Base-by-base conservation (phyloP, 2,113 vertebrate species). In the Panthera tigris region DNA sequence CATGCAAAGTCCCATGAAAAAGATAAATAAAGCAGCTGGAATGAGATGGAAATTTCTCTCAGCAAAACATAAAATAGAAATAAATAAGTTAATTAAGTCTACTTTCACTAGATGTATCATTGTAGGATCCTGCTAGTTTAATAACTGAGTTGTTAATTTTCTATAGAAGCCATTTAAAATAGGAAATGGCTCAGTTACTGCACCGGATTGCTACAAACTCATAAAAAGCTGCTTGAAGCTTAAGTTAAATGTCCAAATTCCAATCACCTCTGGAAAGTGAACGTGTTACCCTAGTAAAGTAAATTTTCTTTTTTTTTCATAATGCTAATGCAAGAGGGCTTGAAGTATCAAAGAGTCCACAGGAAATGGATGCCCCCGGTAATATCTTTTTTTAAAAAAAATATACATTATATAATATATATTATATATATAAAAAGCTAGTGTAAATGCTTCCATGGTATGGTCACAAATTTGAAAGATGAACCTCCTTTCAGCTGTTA, bases 161-260 rank as follows among this genome's bases (percentile, higher is more conserved):
- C 98, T 98, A 98, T 97, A 98, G 98, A 98, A 98, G 99, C 99
- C 99, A 99, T 99, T 98, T 98, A 98, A 98, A 98, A 98, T 98
- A 99, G 98, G 98, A 99, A 98, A 98, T 98, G 98, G 98, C 99
- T 98, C 98, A 98, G 99, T 99, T 98, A 98, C 98, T 98, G 98
- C 99, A 99, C 99, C 97, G 96, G 99, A 99, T 98, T 98, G 98
- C 99, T 98, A 99, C 98, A 98, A 99, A 99, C 99, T 99, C 98
- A 99, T 99, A 99, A 99, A 99, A 99, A 99, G 98, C 99, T 99
- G 98, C 99, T 99, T 99, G 98, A 99, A 99, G 98, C 99, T 99
- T 99, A 99, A 99, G 98, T 98, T 98, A 99, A 99, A 99, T 98
- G 98, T 99, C 99, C 98, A 99, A 98, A 98, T 98, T 98, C 98